Conservation (phyloP, 2,797 vertebrate genomes). For the Pseudochirops corinnae region DNA sequence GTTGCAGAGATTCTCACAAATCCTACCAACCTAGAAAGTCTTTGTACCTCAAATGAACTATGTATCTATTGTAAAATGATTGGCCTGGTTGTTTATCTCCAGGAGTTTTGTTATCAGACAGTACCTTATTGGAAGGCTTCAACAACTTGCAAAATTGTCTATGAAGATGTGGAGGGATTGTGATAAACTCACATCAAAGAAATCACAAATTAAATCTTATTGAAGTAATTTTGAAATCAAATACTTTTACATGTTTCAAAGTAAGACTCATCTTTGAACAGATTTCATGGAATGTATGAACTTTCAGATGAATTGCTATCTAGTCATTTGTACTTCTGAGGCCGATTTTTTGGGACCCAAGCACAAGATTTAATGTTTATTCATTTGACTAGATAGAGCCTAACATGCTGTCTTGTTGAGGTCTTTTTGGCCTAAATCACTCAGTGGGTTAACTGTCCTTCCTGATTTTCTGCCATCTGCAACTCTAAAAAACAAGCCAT, state of each 20-base stretch:
- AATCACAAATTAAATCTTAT: background rate
- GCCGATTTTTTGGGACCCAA: background rate
- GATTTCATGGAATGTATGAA: background rate
- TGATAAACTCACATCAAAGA: background rate
- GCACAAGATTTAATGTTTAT: background rate
- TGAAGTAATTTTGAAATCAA: background rate
- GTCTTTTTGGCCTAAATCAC: background rate
- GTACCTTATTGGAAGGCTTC: background rate
- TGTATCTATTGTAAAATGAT: background rate
- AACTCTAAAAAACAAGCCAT: background rate
- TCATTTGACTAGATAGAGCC: background rate
- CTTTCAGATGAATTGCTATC: background rate
- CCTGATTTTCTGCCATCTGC: background rate
- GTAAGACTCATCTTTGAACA: background rate
- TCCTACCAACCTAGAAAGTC: background rate
- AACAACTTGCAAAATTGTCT: background rate
- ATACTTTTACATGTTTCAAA: background rate
- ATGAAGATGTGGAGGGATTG: background rate
- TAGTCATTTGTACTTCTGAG: background rate
- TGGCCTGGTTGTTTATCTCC: background rate
- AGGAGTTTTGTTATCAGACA: background rate
- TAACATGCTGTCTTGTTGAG: background rate
- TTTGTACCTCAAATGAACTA: background rate
- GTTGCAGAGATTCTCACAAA: background rate
- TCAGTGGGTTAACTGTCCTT: background rate